Conservation (phyloP, 2,113 vertebrate species). For the Gavialis gangeticus region DNA sequence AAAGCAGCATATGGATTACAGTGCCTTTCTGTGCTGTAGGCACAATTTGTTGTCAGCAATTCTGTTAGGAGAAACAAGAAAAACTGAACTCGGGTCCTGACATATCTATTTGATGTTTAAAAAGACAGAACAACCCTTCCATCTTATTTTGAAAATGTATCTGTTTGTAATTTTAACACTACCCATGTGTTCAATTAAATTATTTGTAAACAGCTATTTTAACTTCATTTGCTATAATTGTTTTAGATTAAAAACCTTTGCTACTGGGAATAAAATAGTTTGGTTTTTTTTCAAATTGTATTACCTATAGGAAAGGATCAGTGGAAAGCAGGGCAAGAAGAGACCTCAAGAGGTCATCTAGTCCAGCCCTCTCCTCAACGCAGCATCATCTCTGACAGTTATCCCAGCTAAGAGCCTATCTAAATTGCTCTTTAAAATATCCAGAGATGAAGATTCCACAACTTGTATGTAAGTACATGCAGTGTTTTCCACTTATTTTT, state of each 20-base stretch:
- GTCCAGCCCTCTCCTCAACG: no score
- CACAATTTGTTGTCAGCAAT: background rate
- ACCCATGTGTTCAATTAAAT: background rate
- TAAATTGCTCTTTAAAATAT: no score
- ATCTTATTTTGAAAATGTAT: background rate
- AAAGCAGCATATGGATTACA: background rate
- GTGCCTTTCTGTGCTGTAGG: background rate
- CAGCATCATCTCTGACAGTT: no score
- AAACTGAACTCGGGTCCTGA: background rate
- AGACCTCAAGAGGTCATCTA: background rate
- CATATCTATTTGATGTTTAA: background rate
- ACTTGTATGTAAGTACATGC: conserved; percentile 18
- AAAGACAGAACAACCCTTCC: background rate
- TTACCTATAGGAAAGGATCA: background rate
- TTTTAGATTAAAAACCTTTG: background rate
- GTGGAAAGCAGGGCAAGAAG: no score
- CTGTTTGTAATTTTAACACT: background rate
- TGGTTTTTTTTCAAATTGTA: background rate
- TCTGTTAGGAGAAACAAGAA: background rate
- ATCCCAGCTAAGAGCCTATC: no score
- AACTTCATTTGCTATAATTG: background rate
- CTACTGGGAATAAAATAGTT: background rate
- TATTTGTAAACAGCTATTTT: background rate
- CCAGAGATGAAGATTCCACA: background rate
- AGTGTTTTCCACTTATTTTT: background rate